phyloP scores from a whole-genome alignment of 2,113 vertebrate species.

The Vicugna pacos region DNA sequence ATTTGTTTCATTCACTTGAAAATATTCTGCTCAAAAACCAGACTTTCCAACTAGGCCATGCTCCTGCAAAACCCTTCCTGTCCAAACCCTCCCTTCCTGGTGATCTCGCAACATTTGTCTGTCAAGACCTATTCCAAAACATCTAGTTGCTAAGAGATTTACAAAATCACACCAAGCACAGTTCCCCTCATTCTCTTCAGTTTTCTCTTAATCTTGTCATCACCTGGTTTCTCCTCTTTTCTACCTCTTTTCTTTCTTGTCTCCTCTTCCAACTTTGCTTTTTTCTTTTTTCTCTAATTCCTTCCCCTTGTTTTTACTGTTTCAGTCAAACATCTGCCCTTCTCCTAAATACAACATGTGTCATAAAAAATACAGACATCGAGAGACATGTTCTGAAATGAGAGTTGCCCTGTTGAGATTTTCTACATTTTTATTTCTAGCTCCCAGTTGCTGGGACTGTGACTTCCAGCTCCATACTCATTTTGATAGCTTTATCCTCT shows the following conservation, averaged over 20 bases:
- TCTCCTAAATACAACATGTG: background rate
- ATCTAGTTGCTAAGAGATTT: background rate
- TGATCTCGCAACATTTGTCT: background rate
- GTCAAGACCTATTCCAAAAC: background rate
- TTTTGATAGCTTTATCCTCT: background rate
- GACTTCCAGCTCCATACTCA: slow-evolving; percentile 16
- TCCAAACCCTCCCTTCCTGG: background rate
- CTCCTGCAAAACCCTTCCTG: background rate
- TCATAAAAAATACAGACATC: background rate
- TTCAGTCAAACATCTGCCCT: background rate
- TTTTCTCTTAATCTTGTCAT: background rate
- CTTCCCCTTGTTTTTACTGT: background rate
- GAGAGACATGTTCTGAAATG: background rate
- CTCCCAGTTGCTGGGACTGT: background rate
- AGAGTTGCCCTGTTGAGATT: background rate
- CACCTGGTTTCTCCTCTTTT: background rate
- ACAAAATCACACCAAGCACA: background rate
- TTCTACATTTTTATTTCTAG: background rate
- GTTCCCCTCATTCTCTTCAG: background rate
- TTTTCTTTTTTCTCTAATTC: background rate
- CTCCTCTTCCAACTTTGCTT: background rate
- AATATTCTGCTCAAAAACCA: background rate
- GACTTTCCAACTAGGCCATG: background rate
- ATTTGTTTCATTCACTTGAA: background rate
- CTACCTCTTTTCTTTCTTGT: background rate